phyloP scores from a whole-genome alignment of 1,140 invertebrate genomes.

The Scylla paramamosain region DNA sequence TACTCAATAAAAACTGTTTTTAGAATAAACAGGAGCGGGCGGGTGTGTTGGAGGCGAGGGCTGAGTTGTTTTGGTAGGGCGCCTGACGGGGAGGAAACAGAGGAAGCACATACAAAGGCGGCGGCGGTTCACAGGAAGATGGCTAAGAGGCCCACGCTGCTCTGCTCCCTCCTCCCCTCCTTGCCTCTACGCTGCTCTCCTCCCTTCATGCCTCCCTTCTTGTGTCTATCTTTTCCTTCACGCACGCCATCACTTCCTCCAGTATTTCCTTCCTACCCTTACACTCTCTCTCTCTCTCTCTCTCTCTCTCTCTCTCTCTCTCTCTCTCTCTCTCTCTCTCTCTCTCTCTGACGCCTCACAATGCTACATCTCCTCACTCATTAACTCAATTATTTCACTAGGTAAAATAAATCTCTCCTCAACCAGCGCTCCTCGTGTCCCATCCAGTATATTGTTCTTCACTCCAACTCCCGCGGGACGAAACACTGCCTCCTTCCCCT shows the following conservation, averaged over 20 bases:
- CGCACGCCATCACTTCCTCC: not conserved
- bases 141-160: not conserved
- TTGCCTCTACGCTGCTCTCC: not conserved
- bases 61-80: not conserved
- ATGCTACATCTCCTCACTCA: too few species aligned
- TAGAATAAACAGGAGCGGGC: not conserved
- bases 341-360: too few species aligned
- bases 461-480: not conserved
- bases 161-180: not conserved
- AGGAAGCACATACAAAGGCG: not conserved
- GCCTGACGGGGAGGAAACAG: not conserved
- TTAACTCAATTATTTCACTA: not conserved
- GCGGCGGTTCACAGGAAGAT: not conserved
- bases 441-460: not conserved
- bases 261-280: not conserved
- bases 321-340: too few species aligned
- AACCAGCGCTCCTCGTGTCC: not conserved
- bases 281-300: too few species aligned
- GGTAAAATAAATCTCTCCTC: not conserved
- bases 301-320: too few species aligned
- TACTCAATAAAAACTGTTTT: not conserved
- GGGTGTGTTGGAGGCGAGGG: not conserved
- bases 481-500: not conserved
- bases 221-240: not conserved
- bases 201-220: too few species aligned